phyloP scores from a whole-genome alignment of 2,888 invertebrate genomes.

The Lymantria monacha region DNA sequence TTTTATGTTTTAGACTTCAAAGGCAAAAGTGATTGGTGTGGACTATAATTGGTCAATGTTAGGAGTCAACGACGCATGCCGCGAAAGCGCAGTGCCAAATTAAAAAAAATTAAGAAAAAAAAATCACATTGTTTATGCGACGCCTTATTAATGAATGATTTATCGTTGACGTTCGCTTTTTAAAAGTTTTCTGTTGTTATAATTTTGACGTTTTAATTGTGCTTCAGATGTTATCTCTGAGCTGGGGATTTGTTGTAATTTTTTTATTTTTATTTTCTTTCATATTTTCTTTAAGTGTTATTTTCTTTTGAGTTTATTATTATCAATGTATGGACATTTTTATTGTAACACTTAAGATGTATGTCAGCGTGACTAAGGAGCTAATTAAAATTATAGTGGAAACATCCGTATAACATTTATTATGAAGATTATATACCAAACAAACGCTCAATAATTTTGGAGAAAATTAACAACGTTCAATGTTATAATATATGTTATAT shows the following conservation, averaged over 20 bases:
- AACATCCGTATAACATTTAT: too few relatives aligned
- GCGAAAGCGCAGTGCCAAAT: slow-evolving; percentile 58
- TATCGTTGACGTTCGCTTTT: slow-evolving; percentile 53
- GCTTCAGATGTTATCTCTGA: slow-evolving; percentile 22
- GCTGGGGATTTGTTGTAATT: slow-evolving; percentile 11
- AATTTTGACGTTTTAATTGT: slow-evolving; percentile 32
- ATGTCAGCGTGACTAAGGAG: too few relatives aligned
- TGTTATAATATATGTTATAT: background rate
- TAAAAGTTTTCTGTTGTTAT: slow-evolving; percentile 45
- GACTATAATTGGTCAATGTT: slow-evolving; percentile 57
- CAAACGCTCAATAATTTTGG: background rate
- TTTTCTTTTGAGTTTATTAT: too few relatives aligned
- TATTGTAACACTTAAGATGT: too few relatives aligned
- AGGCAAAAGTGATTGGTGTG: slow-evolving; percentile 44
- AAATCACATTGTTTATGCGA: slow-evolving; percentile 64
- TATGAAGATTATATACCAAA: too few relatives aligned
- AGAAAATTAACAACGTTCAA: too few relatives aligned
- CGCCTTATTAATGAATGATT: slow-evolving; percentile 70
- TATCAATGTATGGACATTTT: too few relatives aligned
- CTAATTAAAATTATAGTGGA: too few relatives aligned
- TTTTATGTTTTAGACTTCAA: slow-evolving; percentile 55
- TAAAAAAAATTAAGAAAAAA: slow-evolving; percentile 57
- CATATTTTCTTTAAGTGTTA: background rate
- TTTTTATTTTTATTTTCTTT: slow-evolving; percentile 3
- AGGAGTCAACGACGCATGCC: slow-evolving; percentile 48